phyloP scores from a whole-genome alignment of 2,888 invertebrate genomes.

The Deroplatys truncata region DNA sequence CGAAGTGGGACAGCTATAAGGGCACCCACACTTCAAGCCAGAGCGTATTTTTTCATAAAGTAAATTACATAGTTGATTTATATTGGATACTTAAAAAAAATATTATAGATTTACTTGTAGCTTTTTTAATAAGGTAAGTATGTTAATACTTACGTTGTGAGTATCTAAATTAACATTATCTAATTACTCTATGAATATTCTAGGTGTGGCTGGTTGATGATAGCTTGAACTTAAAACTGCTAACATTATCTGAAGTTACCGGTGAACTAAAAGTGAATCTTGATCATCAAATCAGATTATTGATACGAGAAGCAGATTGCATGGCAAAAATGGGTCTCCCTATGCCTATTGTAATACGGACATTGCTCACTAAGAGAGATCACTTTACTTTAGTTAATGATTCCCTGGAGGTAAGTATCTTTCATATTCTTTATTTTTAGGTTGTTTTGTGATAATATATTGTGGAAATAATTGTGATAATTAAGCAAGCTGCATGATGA shows the following conservation, averaged over 20 bases:
- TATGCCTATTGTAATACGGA: conserved; percentile 76
- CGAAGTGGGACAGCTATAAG: no score
- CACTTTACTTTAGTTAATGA: conserved; percentile 73
- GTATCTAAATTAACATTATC: not conserved
- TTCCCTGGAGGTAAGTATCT: conserved; percentile 60
- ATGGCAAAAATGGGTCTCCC: conserved; percentile 76
- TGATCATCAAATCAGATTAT: conserved; percentile 67
- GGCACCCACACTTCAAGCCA: no score
- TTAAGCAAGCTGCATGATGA: not conserved
- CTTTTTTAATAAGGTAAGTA: no score
- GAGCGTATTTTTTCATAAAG: no score
- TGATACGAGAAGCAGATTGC: conserved; percentile 81
- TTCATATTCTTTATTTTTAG: not conserved
- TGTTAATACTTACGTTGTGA: no score
- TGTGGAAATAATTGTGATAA: no score
- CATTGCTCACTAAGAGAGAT: conserved; percentile 70
- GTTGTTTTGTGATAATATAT: not conserved
- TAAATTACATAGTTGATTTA: no score
- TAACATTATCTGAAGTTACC: conserved; percentile 56
- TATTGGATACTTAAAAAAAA: no score
- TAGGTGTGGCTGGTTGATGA: conserved; percentile 64
- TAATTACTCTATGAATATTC: not conserved
- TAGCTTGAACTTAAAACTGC: conserved; percentile 57
- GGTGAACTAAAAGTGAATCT: conserved; percentile 72
- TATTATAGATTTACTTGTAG: no score